Conservation (phyloP, 2,888 invertebrate genomes). For the Cepaea hortensis region DNA sequence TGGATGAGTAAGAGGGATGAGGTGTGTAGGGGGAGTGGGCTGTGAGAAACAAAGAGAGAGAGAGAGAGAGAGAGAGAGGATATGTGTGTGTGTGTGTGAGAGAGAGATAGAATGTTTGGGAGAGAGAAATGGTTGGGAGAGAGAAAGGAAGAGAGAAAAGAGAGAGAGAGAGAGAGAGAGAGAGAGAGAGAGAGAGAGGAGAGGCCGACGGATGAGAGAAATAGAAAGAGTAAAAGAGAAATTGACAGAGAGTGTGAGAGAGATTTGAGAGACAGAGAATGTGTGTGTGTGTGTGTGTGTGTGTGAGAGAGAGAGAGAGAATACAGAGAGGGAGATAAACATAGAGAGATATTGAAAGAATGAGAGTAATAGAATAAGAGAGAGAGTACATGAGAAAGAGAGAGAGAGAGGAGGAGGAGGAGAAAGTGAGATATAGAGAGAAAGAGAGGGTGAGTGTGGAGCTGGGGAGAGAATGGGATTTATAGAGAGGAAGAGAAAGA, state of each 20-base stretch:
- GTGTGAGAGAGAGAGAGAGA: too few species aligned
- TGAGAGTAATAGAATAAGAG: too few species aligned
- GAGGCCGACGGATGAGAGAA: not conserved
- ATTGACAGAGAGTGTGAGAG: not conserved
- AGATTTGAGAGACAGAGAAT: not conserved
- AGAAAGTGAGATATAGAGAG: not conserved
- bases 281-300: not conserved
- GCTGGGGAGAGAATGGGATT: not conserved
- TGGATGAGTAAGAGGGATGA: not conserved
- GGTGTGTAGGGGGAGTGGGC: not conserved
- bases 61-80: not conserved
- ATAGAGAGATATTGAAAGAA: not conserved
- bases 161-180: not conserved
- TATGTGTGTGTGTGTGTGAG: not conserved
- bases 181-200: not conserved
- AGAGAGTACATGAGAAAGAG: not conserved
- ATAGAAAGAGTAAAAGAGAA: not conserved
- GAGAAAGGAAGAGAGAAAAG: not conserved
- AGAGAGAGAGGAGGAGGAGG: not conserved
- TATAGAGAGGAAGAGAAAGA: not conserved
- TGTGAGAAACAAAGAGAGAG: not conserved
- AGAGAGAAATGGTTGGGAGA: not conserved
- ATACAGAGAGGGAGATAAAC: not conserved
- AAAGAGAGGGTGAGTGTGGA: not conserved
- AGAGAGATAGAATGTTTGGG: not conserved